phyloP scores from a whole-genome alignment of 2,113 vertebrate genomes.

The Garra rufa region DNA sequence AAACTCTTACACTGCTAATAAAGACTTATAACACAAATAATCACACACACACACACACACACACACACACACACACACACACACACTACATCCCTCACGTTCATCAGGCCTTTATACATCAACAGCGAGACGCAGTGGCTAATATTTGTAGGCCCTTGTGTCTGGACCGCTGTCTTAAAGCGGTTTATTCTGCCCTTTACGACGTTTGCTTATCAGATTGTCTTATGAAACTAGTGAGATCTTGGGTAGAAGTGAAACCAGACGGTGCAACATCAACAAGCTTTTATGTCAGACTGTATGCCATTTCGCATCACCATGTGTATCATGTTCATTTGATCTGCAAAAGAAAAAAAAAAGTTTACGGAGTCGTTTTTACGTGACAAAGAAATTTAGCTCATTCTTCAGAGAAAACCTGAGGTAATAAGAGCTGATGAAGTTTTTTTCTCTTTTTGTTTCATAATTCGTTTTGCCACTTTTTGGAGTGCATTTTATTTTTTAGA shows the following conservation, averaged over 20 bases:
- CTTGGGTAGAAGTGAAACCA: background rate
- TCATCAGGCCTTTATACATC: too few relatives aligned
- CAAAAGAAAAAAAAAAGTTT: too few relatives aligned
- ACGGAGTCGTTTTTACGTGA: too few relatives aligned
- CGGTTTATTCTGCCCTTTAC: background rate
- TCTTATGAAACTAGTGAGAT: background rate
- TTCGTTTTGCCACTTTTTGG: background rate
- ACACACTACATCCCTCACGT: background rate
- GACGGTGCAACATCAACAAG: background rate
- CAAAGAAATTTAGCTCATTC: too few relatives aligned
- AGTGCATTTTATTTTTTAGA: too few relatives aligned
- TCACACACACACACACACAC: too few relatives aligned
- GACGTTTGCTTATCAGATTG: background rate
- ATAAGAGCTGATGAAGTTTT: too few relatives aligned
- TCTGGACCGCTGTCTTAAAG: background rate
- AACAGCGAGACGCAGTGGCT: too few relatives aligned
- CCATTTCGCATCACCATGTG: background rate
- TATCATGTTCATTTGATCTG: too few relatives aligned
- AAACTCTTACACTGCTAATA: slow-evolving; percentile 84
- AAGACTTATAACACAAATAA: slow-evolving; percentile 89
- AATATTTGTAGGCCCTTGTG: background rate
- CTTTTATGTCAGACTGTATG: background rate
- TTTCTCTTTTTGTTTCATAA: too few relatives aligned
- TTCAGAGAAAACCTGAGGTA: background rate
- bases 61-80: too few relatives aligned